Conservation (phyloP, 2,888 invertebrate species). For the Agonopterix arenella region DNA sequence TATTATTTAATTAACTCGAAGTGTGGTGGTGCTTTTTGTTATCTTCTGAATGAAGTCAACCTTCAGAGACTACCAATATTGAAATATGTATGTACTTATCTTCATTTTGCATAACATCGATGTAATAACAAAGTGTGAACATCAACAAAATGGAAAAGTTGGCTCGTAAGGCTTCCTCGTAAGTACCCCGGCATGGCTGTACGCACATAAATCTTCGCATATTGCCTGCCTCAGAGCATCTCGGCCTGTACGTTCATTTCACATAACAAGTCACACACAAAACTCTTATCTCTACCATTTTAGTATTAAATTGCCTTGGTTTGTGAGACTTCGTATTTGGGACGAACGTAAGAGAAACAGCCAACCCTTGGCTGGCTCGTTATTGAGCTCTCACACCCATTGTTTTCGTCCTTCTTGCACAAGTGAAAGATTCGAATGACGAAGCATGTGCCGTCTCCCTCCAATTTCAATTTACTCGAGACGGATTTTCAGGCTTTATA, state of each 20-base stretch:
- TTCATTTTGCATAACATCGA: no score
- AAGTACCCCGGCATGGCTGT: constrained; percentile 44
- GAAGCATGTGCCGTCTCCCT: constrained; percentile 47
- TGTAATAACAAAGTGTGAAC: not conserved
- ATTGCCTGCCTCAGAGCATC: constrained; percentile 60
- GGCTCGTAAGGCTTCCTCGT: constrained; percentile 49
- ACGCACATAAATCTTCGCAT: constrained; percentile 69
- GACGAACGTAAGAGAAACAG: constrained; percentile 65
- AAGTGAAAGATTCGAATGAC: constrained; percentile 17
- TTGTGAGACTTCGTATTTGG: no score
- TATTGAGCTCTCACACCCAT: constrained; percentile 75
- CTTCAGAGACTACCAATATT: no score
- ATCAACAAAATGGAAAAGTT: constrained; percentile 38
- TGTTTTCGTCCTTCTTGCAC: constrained; percentile 41
- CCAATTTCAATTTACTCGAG: constrained; percentile 77
- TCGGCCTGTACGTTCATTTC: constrained; percentile 4
- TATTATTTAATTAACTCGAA: no score
- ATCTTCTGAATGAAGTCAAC: no score
- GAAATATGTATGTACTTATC: no score
- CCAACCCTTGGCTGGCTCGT: constrained; percentile 76
- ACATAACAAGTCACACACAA: not conserved
- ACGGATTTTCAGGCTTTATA: constrained; percentile 73
- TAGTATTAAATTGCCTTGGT: no score
- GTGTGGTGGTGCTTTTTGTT: no score
- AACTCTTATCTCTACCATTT: no score